Evolutionary conservation across 2,113 vertebrate genomes (phyloP).

Genomic region (Asarcornis scutulata): DNA sequence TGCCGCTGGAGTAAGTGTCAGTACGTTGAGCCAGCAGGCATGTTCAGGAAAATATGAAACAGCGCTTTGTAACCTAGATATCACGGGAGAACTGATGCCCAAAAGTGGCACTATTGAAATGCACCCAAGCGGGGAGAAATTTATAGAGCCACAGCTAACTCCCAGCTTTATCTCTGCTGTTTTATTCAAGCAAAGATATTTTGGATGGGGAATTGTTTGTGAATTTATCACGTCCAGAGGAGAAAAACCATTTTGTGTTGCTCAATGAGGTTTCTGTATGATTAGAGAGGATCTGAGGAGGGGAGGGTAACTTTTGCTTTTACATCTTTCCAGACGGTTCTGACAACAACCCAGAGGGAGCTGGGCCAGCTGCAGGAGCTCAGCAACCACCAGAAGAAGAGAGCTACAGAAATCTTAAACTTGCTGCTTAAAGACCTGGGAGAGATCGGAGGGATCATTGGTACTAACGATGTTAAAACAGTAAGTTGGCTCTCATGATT

Average conservation of each 20-base stretch:
- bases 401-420: constrained; percentile 87
- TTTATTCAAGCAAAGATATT: not conserved
- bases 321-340: constrained; percentile 76
- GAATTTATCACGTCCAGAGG: not conserved
- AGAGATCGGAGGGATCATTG: constrained; percentile 89
- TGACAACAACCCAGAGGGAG: constrained; percentile 84
- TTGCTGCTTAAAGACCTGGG: constrained; percentile 88
- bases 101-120: not conserved
- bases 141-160: not conserved
- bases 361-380: constrained; percentile 89
- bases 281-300: not conserved
- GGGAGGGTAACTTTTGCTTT: not conserved
- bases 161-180: not conserved
- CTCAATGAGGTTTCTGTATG: not conserved
- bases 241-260: not conserved
- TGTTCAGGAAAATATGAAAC: not conserved
- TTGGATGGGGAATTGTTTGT: not conserved
- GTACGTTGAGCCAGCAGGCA: not conserved
- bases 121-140: not conserved
- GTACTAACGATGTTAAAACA: constrained; percentile 86
- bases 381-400: constrained; percentile 89
- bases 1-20: not conserved
- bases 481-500: constrained; percentile 60
- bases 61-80: not conserved
- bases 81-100: not conserved